Conservation (phyloP, 2,888 invertebrate species). For the Catocala fraxini region DNA sequence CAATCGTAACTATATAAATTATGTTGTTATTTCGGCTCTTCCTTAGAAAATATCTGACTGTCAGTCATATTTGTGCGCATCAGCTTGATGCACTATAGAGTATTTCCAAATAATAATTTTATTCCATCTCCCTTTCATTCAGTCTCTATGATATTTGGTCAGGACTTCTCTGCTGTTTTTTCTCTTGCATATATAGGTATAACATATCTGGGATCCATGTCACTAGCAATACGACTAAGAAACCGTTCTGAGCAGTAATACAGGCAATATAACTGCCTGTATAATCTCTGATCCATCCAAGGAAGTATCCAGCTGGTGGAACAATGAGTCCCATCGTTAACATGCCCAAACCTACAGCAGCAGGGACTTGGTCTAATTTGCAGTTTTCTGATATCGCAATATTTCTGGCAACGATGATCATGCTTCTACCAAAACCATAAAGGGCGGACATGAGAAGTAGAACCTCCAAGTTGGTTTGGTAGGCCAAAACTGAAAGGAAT, state of each 20-base stretch:
- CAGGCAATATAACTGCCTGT: constrained; percentile 89
- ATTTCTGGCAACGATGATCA: constrained; percentile 91
- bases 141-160: constrained; percentile 59
- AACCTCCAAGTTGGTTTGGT: constrained; percentile 84
- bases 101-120: constrained; percentile 38
- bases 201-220: constrained; percentile 89
- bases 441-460: constrained; percentile 87
- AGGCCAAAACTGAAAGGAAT: constrained; percentile 87
- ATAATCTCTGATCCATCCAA: constrained; percentile 90
- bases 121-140: constrained; percentile 22
- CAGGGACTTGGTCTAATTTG: constrained; percentile 87
- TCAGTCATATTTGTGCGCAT: constrained; percentile 12
- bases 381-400: constrained; percentile 90
- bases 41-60: constrained; percentile 26
- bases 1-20: neutral
- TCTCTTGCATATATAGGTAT: constrained; percentile 68
- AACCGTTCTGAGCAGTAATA: constrained; percentile 88
- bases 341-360: constrained; percentile 92
- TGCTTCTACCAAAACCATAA: constrained; percentile 91
- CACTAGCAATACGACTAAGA: constrained; percentile 84
- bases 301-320: constrained; percentile 89
- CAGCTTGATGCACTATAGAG: constrained; percentile 32
- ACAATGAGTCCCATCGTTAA: constrained; percentile 90
- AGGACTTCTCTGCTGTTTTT: constrained; percentile 56
- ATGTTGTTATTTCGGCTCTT: constrained; percentile 13